Percentiles rank a stretch among this genome's conserved stretches.
Conservation (phyloP, 2,113 vertebrate genomes). For the Leucopsar rothschildi region DNA sequence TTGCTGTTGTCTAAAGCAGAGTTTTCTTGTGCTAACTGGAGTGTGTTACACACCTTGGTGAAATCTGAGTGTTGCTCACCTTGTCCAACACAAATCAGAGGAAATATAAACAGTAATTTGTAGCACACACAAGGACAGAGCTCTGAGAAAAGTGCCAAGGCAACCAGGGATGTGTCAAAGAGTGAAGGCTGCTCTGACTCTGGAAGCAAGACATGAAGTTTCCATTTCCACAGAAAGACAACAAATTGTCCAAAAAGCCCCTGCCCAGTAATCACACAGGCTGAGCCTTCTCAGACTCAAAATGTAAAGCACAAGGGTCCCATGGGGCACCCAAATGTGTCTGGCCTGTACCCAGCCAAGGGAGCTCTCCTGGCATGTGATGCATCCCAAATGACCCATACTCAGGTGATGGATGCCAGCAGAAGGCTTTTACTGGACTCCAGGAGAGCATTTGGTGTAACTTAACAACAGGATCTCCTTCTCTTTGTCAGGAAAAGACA, state of each 20-base stretch:
- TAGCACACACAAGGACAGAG: neutral
- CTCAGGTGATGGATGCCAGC: neutral
- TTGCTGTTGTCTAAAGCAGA: neutral
- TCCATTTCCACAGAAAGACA: neutral
- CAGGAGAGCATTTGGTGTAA: neutral
- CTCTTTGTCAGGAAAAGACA: neutral
- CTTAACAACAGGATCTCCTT: neutral
- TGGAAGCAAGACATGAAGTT: neutral
- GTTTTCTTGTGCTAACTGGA: neutral
- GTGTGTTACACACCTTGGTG: neutral
- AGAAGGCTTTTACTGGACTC: neutral
- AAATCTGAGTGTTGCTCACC: neutral
- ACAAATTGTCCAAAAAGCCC: neutral
- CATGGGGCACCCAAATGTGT: neutral
- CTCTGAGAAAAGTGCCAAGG: neutral
- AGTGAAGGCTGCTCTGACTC: neutral
- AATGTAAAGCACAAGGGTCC: neutral
- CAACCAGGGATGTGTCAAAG: neutral
- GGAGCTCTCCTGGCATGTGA: neutral
- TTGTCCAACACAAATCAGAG: neutral
- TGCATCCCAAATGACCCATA: neutral
- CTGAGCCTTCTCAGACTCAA: neutral
- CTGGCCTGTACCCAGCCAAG: fast-evolving
- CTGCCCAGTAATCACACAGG: fast-evolving
- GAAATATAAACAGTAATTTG: neutral